These are phyloP conservation scores for Apolygus lucorum DNA, from an alignment of 1,140 invertebrate species.

Conservation along the genomic window DNA sequence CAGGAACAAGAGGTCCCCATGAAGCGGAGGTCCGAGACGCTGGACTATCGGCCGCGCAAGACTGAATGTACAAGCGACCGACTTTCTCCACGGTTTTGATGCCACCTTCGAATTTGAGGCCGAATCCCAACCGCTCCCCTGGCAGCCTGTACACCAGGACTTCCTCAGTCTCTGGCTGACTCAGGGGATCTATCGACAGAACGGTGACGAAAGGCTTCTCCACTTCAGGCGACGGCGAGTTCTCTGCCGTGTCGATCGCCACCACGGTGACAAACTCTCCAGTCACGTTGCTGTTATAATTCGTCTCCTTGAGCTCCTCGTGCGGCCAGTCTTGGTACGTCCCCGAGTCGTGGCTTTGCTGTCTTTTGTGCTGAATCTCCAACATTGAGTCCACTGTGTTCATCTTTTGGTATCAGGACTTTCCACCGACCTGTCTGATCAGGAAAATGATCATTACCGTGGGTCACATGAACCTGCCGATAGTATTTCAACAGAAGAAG, in stretches of 20 bases:
- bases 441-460: not conserved
- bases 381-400: slow-evolving; percentile 8
- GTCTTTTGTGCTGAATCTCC: slow-evolving; percentile 33
- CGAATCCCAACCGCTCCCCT: slow-evolving; percentile 81
- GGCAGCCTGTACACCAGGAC: slow-evolving; percentile 73
- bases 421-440: not conserved
- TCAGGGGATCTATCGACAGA: slow-evolving; percentile 37
- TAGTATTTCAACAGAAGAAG: too few relatives aligned
- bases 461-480: too few relatives aligned
- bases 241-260: slow-evolving; percentile 45
- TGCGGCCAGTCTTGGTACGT: slow-evolving; percentile 36
- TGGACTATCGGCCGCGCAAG: slow-evolving; percentile 77
- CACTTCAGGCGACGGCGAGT: slow-evolving; percentile 29
- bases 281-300: slow-evolving; percentile 30
- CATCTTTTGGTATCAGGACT: not conserved
- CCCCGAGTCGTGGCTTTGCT: slow-evolving; percentile 37
- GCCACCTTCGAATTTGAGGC: slow-evolving; percentile 84
- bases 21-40: slow-evolving; percentile 66
- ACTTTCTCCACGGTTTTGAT: slow-evolving; percentile 63
- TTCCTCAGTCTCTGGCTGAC: slow-evolving; percentile 49
- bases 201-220: slow-evolving; percentile 44
- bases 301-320: slow-evolving; percentile 28
- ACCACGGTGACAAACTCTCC: slow-evolving; percentile 60
- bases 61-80: slow-evolving; percentile 72
- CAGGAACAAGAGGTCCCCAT: slow-evolving; percentile 69